Percentiles rank a stretch among this genome's conserved stretches.
Evolutionary conservation across 2,797 vertebrate genomes (phyloP).

Genomic region (Mionectes olivaceus): DNA sequence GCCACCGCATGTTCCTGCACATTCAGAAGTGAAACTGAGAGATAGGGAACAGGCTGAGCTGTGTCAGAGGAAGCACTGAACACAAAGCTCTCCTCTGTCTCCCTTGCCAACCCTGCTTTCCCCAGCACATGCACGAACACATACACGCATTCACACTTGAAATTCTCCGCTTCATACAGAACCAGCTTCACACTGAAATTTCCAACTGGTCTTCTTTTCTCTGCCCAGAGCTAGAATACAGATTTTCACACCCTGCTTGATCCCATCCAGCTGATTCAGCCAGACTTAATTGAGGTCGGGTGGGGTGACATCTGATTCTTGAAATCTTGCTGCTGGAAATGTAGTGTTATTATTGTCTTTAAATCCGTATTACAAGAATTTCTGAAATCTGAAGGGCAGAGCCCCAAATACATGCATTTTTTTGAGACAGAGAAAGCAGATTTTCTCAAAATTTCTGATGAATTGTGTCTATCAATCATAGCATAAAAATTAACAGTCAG

Average conservation of each 20-base stretch:
- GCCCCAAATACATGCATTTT: neutral
- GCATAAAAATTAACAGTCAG: neutral
- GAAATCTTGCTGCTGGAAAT: constrained; percentile 22
- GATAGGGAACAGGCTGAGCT: constrained; percentile 76
- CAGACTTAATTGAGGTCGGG: constrained; percentile 6
- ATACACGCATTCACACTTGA: constrained; percentile 80
- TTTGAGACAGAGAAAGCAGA: neutral
- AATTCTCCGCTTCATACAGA: constrained; percentile 83
- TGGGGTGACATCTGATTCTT: constrained; percentile 37
- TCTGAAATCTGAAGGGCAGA: neutral
- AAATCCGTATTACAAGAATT: neutral
- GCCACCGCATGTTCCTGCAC: constrained; percentile 83
- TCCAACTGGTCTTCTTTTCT: constrained; percentile 43
- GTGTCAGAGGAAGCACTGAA: constrained; percentile 65
- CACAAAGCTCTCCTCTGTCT: constrained; percentile 94
- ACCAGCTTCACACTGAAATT: constrained; percentile 45
- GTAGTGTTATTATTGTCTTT: neutral
- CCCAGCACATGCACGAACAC: constrained; percentile 79
- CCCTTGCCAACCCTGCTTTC: constrained; percentile 83
- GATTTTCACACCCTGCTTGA: constrained; percentile 41
- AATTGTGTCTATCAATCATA: neutral
- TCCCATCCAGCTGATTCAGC: constrained; percentile 39
- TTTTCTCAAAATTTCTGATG: neutral
- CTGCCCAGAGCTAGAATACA: neutral
- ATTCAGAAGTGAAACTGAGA: constrained; percentile 60